Percentiles rank a stretch among this genome's conserved stretches.
Evolutionary conservation across 1,140 invertebrate species (phyloP).

Genomic region (Stegodyphus mimosarum): DNA sequence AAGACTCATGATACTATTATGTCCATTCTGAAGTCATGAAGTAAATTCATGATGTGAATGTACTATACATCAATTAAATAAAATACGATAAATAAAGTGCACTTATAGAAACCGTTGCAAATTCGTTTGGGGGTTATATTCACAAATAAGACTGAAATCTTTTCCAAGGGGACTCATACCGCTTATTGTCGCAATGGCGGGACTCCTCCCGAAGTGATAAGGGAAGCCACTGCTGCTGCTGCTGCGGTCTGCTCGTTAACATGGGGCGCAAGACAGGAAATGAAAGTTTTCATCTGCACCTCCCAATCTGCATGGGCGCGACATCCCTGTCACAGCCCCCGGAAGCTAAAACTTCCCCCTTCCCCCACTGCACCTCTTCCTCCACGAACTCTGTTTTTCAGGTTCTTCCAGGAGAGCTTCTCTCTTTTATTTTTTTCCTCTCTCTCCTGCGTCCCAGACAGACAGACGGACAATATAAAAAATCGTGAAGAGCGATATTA

Average conservation of each 20-base stretch:
- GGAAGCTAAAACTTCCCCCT: constrained; percentile 7
- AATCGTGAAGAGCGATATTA: constrained; percentile 35
- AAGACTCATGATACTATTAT: too few species aligned
- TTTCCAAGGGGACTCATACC: not conserved
- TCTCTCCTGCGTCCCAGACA: not conserved
- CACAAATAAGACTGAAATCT: not conserved
- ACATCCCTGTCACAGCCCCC: constrained; percentile 24
- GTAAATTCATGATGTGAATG: too few species aligned
- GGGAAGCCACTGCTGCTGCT: constrained; percentile 17
- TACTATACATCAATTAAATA: too few species aligned
- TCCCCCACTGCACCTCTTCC: not conserved
- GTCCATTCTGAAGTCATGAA: too few species aligned
- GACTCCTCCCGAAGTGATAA: constrained; percentile 2
- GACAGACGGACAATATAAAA: constrained; percentile 37
- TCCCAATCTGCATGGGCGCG: constrained; percentile 47
- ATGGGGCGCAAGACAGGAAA: constrained; percentile 56
- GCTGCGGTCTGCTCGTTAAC: constrained; percentile 57
- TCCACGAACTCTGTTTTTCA: constrained; percentile 26
- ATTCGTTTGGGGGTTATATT: too few species aligned
- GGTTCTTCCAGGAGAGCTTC: not conserved
- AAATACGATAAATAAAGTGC: too few species aligned
- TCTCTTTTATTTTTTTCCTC: constrained; percentile 16
- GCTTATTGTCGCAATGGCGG: not conserved
- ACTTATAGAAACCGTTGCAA: too few species aligned
- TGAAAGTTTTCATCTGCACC: constrained; percentile 58